Evolutionary conservation across 2,888 invertebrate genomes (phyloP), one percentile per base, ranked within the genome.

Genomic region (Smittia sp.): DNA sequence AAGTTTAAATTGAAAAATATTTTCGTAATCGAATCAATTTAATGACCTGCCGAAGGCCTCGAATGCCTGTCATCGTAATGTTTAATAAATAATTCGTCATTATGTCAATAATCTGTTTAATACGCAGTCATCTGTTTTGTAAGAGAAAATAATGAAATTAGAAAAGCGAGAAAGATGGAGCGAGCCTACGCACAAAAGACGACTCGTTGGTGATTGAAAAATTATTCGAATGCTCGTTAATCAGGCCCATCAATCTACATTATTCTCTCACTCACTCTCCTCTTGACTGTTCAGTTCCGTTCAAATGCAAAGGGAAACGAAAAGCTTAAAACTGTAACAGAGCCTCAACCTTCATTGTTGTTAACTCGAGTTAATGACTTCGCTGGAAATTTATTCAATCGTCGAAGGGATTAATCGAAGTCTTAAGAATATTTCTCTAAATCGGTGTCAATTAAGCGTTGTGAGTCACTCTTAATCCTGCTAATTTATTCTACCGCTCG

Each of bases 21-120:
- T 41, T 18, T 68, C n/a, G 41, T 68, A 68, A 68, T 68, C 68
- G 46, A 68, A 68, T 67, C 18, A 32, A 7, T 66, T 32, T 25
- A 38, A 15, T 39, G 66, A 66, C 66, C 66, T 15, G n/a, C 25
- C 39, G 39, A 38, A 39, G 39, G 66, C 66, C 20, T 32, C 66
- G 13, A 3, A 13, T 20, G 72, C 38, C 54, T 72, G 72, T 72
- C 72, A 62, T 72, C 72, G 62, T 62, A 70, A 62, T 72, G 62
- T 54, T 69, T 72, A 62, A 58, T 54, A 62, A 62, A 72, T 27
- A 69, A 52, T 62, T 72, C 72, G 62, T 72, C 72, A 72, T 69
- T 69, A 72, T 62, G 72, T 72, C 72, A 72, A 72, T 72, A 72
- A 72, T 72, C 72, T 72, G 18, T 72, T 72, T 72, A 72, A 72